Conservation (phyloP, 2,113 vertebrate species). For the Blennius ocellaris region DNA sequence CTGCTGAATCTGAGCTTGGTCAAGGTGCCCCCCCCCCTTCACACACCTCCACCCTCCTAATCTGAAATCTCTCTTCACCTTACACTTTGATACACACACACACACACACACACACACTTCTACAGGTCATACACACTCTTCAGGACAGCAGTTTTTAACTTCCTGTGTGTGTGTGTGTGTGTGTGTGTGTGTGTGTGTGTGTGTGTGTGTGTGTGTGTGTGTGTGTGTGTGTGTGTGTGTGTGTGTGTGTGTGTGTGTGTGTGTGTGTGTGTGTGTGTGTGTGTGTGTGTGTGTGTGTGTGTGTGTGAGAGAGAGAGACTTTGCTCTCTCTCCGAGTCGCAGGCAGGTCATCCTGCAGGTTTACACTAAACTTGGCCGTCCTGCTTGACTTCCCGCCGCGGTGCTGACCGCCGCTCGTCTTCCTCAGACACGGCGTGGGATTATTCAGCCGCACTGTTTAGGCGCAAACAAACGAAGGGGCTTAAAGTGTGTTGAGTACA, state of each 20-base stretch:
- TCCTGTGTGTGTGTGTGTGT: neutral
- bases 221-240: neutral
- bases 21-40: constrained; percentile 31
- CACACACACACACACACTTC: neutral
- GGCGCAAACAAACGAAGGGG: constrained; percentile 51
- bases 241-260: neutral
- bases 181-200: neutral
- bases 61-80: constrained; percentile 49
- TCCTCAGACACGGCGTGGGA: constrained; percentile 23
- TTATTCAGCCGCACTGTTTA: constrained; percentile 50
- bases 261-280: constrained; percentile 1
- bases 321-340: constrained; percentile 36
- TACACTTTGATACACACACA: constrained; percentile 1
- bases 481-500: constrained; percentile 59
- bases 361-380: constrained; percentile 16
- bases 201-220: neutral
- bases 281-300: constrained; percentile 4
- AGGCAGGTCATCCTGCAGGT: neutral
- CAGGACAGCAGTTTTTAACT: neutral
- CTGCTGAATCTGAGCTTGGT: constrained; percentile 35
- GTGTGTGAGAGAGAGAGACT: constrained; percentile 39
- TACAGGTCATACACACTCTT: neutral
- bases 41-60: constrained; percentile 10
- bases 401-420: too few relatives aligned
- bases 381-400: too few relatives aligned